phyloP scores from a whole-genome alignment of 2,797 vertebrate species.

The Aplochiton taeniatus region DNA sequence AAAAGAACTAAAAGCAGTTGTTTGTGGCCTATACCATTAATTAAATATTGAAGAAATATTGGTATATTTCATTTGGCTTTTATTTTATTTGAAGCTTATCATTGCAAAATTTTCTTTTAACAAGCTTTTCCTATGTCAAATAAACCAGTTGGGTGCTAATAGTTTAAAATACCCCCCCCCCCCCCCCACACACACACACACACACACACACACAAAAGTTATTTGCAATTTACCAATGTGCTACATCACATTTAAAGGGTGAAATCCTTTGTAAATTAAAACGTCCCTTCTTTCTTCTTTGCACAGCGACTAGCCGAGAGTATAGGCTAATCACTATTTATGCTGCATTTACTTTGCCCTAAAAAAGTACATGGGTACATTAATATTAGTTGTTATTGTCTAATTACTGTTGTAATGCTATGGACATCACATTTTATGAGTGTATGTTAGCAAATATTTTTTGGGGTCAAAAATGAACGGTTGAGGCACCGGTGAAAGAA shows the following conservation, averaged over 20 bases:
- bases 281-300: background rate
- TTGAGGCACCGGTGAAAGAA: slow-evolving; percentile 42
- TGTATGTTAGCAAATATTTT: no score
- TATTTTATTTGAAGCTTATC: slow-evolving; percentile 22
- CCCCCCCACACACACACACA: slow-evolving; percentile 62
- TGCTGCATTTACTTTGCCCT: no score
- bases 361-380: no score
- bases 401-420: no score
- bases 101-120: slow-evolving; percentile 57
- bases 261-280: background rate
- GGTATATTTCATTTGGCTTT: slow-evolving; percentile 4
- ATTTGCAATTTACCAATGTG: slow-evolving; percentile 34
- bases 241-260: slow-evolving; percentile 8
- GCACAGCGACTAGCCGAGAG: background rate
- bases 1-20: no score
- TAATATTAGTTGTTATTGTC: no score
- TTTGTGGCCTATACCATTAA: background rate
- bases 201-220: slow-evolving; percentile 54
- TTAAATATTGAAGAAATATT: no score
- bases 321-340: no score
- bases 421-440: no score
- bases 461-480: background rate
- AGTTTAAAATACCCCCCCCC: slow-evolving; percentile 65
- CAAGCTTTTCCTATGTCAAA: slow-evolving; percentile 51
- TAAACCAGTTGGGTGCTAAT: slow-evolving; percentile 53